These are phyloP conservation scores for Cotesia vestalis DNA, from an alignment of 1,140 invertebrate genomes.

Conservation along the genomic window DNA sequence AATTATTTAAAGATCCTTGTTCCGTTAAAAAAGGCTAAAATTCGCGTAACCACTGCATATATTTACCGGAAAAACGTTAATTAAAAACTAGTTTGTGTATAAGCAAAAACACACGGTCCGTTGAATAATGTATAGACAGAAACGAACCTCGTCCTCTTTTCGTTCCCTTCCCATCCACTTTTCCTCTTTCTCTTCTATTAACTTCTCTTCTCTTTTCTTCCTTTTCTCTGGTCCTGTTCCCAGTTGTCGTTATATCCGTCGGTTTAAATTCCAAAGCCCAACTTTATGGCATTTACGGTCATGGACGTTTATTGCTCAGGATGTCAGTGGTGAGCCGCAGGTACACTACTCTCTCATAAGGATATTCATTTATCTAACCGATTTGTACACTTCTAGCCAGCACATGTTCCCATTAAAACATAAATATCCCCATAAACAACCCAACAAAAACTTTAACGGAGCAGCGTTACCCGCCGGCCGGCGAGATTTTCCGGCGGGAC, in stretches of 20 bases:
- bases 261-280: slow-evolving; percentile 14
- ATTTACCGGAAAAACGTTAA: slow-evolving; percentile 3
- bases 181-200: no score
- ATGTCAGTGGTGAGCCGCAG: slow-evolving; percentile 2
- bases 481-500: slow-evolving; percentile 34
- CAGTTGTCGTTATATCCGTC: slow-evolving; percentile 3
- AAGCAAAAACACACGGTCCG: slow-evolving; percentile 8
- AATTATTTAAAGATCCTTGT: neutral
- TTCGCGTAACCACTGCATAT: no score
- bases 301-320: slow-evolving; percentile 12
- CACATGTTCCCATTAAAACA: no score
- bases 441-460: no score
- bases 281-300: slow-evolving; percentile 9
- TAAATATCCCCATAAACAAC: no score
- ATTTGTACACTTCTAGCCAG: no score
- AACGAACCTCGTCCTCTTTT: no score
- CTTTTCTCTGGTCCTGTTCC: no score
- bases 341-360: slow-evolving; percentile 9
- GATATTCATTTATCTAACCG: slow-evolving; percentile 10
- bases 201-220: no score
- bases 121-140: slow-evolving; percentile 16
- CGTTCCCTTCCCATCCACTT: no score
- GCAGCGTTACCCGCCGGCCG: slow-evolving; percentile 27
- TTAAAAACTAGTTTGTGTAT: neutral
- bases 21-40: slow-evolving; percentile 10